Conservation (phyloP, 2,797 vertebrate genomes). For the Arrhamphus sclerolepis region DNA sequence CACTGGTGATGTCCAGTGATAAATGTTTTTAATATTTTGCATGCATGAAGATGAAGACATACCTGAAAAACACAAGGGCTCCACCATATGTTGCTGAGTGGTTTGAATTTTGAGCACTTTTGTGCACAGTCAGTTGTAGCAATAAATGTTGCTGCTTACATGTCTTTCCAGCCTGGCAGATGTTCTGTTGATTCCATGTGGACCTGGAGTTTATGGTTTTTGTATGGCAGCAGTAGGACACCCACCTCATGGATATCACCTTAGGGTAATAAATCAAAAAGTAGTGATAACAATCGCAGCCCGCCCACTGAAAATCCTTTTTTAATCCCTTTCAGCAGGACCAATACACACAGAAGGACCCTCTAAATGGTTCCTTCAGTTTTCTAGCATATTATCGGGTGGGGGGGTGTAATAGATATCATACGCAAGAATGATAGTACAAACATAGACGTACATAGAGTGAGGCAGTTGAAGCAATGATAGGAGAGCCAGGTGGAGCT, state of each 20-base stretch:
- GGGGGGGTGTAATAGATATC: conserved; percentile 32
- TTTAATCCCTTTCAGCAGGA: conserved; percentile 80
- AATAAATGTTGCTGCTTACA: conserved; percentile 8
- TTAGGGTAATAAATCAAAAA: conserved; percentile 78
- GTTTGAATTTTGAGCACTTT: background rate
- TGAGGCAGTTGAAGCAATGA: too few relatives aligned
- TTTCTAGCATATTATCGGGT: conserved; percentile 70
- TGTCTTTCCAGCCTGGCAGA: conserved; percentile 40
- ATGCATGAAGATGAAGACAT: too few relatives aligned
- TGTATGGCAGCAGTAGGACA: conserved; percentile 46
- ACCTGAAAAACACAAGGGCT: too few relatives aligned
- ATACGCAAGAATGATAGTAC: too few relatives aligned
- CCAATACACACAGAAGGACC: conserved; percentile 64
- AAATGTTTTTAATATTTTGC: too few relatives aligned
- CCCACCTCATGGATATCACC: conserved; percentile 46
- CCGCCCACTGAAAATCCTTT: conserved; percentile 71
- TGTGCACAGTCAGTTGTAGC: too few relatives aligned
- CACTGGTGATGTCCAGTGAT: too few relatives aligned
- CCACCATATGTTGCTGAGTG: too few relatives aligned
- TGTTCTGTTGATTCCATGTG: conserved; percentile 14
- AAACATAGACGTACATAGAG: too few relatives aligned
- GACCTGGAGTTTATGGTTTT: conserved; percentile 73
- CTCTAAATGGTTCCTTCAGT: conserved; percentile 47
- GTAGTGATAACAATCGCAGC: conserved; percentile 75
- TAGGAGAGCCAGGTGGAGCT: too few relatives aligned